These are phyloP conservation scores for Dynastes tityus DNA, from an alignment of 2,888 invertebrate genomes.

Conservation along the genomic window DNA sequence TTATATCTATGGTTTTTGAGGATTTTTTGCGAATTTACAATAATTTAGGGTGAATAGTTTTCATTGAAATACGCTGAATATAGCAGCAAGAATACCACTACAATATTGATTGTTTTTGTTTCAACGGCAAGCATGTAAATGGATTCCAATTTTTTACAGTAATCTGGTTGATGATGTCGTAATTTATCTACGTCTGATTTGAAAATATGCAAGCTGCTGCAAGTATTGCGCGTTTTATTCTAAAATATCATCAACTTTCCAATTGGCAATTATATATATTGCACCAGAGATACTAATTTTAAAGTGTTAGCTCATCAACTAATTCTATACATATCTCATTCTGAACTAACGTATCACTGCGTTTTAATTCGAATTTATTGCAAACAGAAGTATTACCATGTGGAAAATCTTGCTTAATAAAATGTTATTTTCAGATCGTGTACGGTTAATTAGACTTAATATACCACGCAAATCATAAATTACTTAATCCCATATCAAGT, in stretches of 20 bases:
- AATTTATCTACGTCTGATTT: constrained; percentile 2
- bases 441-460: constrained; percentile 1
- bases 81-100: no score
- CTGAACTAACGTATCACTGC: constrained; percentile 26
- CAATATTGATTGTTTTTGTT: no score
- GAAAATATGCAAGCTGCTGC: constrained; percentile 8
- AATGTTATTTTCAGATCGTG: constrained; percentile 8
- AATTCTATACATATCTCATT: constrained; percentile 22
- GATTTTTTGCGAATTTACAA: no score
- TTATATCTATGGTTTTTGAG: no score
- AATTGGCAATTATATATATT: constrained; percentile 33
- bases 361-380: constrained; percentile 41
- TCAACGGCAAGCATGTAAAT: no score
- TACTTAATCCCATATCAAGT: constrained; percentile 8
- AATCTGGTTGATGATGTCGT: not conserved
- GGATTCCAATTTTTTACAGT: no score
- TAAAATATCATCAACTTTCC: constrained; percentile 19
- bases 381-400: constrained; percentile 24
- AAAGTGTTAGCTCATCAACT: constrained; percentile 31
- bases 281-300: constrained; percentile 28
- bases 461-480: not conserved
- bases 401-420: not conserved
- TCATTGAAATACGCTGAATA: no score
- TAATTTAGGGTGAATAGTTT: no score
- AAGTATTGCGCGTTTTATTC: not conserved